Base-by-base conservation (phyloP, 2,113 vertebrate genomes). In the Catagonus wagneri region DNA sequence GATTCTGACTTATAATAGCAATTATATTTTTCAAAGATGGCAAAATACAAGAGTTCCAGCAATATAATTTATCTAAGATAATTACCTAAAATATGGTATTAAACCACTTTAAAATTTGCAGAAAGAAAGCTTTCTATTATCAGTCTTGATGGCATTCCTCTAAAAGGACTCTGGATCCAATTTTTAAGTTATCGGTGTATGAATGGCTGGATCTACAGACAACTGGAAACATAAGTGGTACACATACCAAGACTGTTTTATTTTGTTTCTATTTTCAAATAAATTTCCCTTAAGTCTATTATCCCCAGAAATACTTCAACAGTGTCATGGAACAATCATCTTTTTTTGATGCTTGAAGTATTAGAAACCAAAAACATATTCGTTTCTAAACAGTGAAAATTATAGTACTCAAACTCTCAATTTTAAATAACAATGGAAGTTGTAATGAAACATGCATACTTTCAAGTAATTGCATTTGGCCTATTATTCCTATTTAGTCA, bases 21-120 rank as follows among this genome's bases (percentile, higher is more conserved):
- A 68, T 72, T 74, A 20, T 80, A 71, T 52, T 95, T 56, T 94
- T 84, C 29, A 74, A 61, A 74, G 3, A 19, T 86, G 6, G 20
- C 22, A 76, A 95, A 89, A 88, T 50, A 27, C 6, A 68, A 94
- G 12, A 89, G 29, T 58, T 79, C 50, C 19, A 74, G 16, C 52
- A 81, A 36, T 75, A 78, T 75, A 5, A 92, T 89, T 74, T 63
- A 85, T 44, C 80, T 20, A 79, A 10, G 9, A 72, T 44, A 80
- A 80, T 34, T 89, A 79, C 76, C 29, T 89, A 27, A 54, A 78
- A 79, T 80, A 79, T 68, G 72, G 36, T 50, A 85, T 23, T 39
- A 34, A 89, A 94, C 27, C 16, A 84, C 19, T 79, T 88, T 76
- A 32, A 94, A 91, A 84, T 65, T n/a, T n/a, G n/a, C n/a, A 65